Evolutionary conservation across 2,797 vertebrate genomes (phyloP), one percentile per base, ranked within the genome.

Genomic region (Notamacropus eugenii): DNA sequence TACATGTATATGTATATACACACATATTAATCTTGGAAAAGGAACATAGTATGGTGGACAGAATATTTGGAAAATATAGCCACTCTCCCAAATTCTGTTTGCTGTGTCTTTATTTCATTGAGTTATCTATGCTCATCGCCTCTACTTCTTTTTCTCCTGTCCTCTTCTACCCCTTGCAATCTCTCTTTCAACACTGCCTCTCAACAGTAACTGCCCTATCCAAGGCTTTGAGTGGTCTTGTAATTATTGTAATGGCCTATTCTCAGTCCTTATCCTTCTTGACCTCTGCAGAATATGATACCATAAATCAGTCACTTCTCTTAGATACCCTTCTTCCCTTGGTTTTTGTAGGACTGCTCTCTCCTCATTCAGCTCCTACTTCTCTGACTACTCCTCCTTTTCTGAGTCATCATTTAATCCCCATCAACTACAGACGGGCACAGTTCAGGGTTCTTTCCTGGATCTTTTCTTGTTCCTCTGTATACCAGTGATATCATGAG

Each of bases 11-110:
- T 67, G 28, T 67, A 13, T 62, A 46, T 3, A 82, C 19, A 24
- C 19, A 82, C 8, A 46, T 91, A 96, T 54, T 93, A 95, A 91
- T 46, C 11, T 92, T 92, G 93, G 87, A 67, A 91, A 74, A 34
- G 11, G 24, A 91, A 34, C 95, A 50, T 90, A 93, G 94, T 95
- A 92, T 93, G 90, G 58, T 92, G 19, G 56, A 40, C 13, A 92
- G 52, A 40, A 90, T 91, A 2, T 55, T 95, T 29, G 91, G 40
- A 46, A 96, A 97, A 50, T 95, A 91, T 93, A 55, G 13, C 54
- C 90, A 56, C 96, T 91, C 94, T 34, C 11, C 40, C 52, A 82
- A 16, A 46, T 82, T 82, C 19, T 82, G 4, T 82, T 82, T 24
- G n/a, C 67, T 22, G 2, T 40, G 62, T n/a, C 19, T 82, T 82